A percentile compares a stretch with the other conserved stretches of the same genome.
phyloP scores from a whole-genome alignment of 2,797 vertebrate species.

The Gobionotothen gibberifrons region DNA sequence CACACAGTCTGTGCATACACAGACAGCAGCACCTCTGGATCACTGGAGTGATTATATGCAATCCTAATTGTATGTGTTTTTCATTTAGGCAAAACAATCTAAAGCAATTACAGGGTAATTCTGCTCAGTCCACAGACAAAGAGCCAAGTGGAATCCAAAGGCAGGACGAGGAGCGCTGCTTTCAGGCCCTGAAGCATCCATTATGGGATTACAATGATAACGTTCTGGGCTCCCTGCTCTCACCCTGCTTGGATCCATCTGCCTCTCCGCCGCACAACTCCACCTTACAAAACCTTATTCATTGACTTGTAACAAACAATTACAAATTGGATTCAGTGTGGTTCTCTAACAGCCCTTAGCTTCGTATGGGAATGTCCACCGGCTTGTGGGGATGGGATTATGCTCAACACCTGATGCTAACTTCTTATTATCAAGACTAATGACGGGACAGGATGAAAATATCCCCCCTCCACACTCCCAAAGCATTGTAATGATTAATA shows the following conservation, averaged over 20 bases:
- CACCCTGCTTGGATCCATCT: constrained; percentile 47
- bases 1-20: neutral
- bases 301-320: constrained; percentile 42
- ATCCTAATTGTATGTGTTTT: constrained; percentile 70
- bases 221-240: constrained; percentile 51
- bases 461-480: constrained; percentile 16
- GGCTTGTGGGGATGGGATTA: neutral
- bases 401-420: constrained; percentile 40
- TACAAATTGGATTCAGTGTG: constrained; percentile 40
- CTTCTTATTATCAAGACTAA: constrained; percentile 49
- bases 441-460: constrained; percentile 15
- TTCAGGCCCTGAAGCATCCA: constrained; percentile 64
- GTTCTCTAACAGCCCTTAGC: constrained; percentile 34
- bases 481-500: constrained; percentile 37
- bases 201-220: constrained; percentile 75
- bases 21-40: constrained; percentile 20
- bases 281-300: constrained; percentile 49
- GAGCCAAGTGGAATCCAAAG: constrained; percentile 65
- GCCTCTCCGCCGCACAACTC: constrained; percentile 43
- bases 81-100: constrained; percentile 66
- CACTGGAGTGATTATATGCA: constrained; percentile 39
- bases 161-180: constrained; percentile 58
- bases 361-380: constrained; percentile 8
- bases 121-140: constrained; percentile 55
- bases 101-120: constrained; percentile 71